A percentile compares a stretch with the other conserved stretches of the same genome.
These are phyloP conservation scores for Sphaerodactylus townsendi DNA, from an alignment of 2,113 vertebrate genomes.

Conservation along the genomic window DNA sequence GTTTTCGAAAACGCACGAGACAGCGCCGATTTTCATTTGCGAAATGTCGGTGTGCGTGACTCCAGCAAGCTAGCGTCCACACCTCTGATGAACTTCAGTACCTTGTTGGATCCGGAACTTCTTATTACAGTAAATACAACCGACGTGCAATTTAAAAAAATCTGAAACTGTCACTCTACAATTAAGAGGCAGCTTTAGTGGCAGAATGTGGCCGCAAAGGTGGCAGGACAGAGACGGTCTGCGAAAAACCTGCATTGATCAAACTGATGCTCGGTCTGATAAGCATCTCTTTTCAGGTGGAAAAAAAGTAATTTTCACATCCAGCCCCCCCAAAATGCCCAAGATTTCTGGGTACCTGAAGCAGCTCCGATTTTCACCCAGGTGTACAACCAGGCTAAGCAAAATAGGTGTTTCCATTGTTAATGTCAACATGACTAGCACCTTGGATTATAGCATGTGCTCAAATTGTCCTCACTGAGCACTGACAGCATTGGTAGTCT, in stretches of 20 bases:
- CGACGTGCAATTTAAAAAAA: not conserved
- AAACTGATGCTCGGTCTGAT: too few species aligned
- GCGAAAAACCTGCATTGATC: too few species aligned
- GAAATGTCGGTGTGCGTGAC: not conserved
- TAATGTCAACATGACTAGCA: not conserved
- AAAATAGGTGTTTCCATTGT: too few species aligned
- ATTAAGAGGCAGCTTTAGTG: not conserved
- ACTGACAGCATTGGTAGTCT: not conserved
- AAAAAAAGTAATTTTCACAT: too few species aligned
- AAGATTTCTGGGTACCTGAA: too few species aligned
- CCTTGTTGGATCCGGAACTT: not conserved
- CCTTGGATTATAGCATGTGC: not conserved
- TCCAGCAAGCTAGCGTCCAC: not conserved
- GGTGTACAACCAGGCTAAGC: too few species aligned
- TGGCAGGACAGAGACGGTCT: too few species aligned
- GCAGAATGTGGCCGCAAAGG: too few species aligned
- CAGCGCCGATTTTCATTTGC: not conserved
- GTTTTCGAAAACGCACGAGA: not conserved
- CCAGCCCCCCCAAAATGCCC: too few species aligned
- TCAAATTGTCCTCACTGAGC: not conserved
- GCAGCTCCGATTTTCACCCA: too few species aligned
- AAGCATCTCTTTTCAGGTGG: too few species aligned
- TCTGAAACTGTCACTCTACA: not conserved
- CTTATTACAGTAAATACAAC: not conserved
- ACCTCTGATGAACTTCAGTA: not conserved